Conservation (phyloP, 2,888 invertebrate genomes). For the Oscheius sp. region DNA sequence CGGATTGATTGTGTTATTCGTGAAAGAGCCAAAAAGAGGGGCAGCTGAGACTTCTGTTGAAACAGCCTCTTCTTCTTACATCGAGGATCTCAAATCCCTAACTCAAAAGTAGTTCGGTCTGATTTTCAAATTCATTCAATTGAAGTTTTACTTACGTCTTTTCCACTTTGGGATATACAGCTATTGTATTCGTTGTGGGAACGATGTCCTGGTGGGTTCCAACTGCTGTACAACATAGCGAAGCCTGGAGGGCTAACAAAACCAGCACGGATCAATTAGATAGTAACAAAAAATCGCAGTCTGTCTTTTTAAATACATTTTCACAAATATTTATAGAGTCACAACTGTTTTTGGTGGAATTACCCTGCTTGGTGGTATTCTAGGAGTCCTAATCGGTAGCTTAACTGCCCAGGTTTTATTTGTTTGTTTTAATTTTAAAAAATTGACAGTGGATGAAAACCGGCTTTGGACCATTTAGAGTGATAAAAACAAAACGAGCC, state of each 20-base stretch:
- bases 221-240: slow-evolving; percentile 52
- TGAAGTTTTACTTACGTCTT: slow-evolving; percentile 85
- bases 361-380: slow-evolving; percentile 88
- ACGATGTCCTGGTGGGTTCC: slow-evolving; percentile 84
- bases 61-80: slow-evolving; percentile 42
- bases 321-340: slow-evolving; percentile 43
- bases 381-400: slow-evolving; percentile 91
- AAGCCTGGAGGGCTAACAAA: slow-evolving; percentile 33
- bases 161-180: slow-evolving; percentile 92
- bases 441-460: slow-evolving; percentile 22
- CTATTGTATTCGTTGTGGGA: slow-evolving; percentile 97
- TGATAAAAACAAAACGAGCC: slow-evolving; percentile 51
- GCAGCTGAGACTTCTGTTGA: slow-evolving; percentile 47
- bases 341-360: slow-evolving; percentile 90
- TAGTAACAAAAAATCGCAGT: slow-evolving; percentile 7
- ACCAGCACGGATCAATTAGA: not conserved
- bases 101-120: slow-evolving; percentile 36
- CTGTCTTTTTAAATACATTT: not conserved
- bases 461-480: slow-evolving; percentile 44
- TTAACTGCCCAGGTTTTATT: slow-evolving; percentile 75
- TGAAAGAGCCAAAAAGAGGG: slow-evolving; percentile 64
- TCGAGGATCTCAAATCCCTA: slow-evolving; percentile 54
- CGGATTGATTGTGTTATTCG: slow-evolving; percentile 56
- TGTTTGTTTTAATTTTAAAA: not conserved
- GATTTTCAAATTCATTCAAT: not conserved